phyloP scores from a whole-genome alignment of 2,113 vertebrate species.

The Myotis davidii region DNA sequence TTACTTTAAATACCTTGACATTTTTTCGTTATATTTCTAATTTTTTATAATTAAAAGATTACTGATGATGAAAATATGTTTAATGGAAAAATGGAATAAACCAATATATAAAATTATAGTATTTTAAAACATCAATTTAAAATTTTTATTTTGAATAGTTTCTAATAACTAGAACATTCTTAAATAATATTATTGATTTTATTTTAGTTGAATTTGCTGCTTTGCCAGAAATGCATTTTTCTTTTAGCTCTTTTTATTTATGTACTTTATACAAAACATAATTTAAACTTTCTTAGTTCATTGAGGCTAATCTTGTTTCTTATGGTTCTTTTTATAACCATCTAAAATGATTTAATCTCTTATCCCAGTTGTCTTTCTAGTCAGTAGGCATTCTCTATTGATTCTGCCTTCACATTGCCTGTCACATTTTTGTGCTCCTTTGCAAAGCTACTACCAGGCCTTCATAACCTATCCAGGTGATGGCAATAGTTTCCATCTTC shows the following conservation, averaged over 20 bases:
- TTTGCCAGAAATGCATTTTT: conserved; percentile 5
- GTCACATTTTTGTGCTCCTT: not conserved
- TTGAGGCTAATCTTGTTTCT: not conserved
- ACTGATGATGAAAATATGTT: conserved; percentile 15
- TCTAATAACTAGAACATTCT: not conserved
- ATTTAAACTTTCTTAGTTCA: conserved; percentile 39
- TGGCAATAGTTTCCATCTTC: not conserved
- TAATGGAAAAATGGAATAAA: conserved; percentile 28
- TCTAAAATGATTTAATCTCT: not conserved
- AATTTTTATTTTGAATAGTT: conserved; percentile 13
- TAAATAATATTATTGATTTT: conserved; percentile 18
- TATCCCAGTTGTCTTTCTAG: not conserved
- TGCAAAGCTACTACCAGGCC: not conserved
- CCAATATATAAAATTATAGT: not conserved
- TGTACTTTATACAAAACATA: not conserved
- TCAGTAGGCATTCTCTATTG: not conserved
- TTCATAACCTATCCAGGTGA: not conserved
- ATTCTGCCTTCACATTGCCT: not conserved
- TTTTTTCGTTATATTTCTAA: conserved; percentile 16
- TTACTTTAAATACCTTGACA: not conserved
- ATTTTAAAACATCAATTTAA: not conserved
- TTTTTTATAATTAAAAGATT: conserved; percentile 40
- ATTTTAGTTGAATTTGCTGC: conserved; percentile 36
- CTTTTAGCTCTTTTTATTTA: not conserved
- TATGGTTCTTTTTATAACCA: not conserved